Percentiles rank a stretch among this genome's conserved stretches.
phyloP scores from a whole-genome alignment of 2,797 vertebrate genomes.

The Amniataba percoides region DNA sequence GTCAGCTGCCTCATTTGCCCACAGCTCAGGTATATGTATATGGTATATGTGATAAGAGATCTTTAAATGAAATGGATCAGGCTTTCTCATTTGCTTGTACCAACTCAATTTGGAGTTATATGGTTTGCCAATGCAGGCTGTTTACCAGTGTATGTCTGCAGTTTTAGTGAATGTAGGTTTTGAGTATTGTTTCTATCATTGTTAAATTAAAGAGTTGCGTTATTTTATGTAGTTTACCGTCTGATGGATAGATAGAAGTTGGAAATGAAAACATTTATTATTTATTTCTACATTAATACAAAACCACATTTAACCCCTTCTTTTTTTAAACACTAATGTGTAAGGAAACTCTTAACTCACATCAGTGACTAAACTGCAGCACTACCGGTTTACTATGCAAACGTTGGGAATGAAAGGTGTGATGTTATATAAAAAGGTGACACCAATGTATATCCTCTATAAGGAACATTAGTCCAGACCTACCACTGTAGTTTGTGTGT shows the following conservation, averaged over 20 bases:
- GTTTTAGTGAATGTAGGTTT: too few relatives aligned
- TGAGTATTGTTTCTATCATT: background rate
- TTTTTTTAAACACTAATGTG: too few relatives aligned
- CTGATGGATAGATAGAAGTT: background rate
- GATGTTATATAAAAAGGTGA: background rate
- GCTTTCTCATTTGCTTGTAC: background rate
- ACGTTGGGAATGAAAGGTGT: background rate
- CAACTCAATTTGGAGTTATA: background rate
- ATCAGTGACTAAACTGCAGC: too few relatives aligned
- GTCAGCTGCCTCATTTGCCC: slow-evolving; percentile 46
- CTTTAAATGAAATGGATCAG: background rate
- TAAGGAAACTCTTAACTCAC: too few relatives aligned
- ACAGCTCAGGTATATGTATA: too few relatives aligned
- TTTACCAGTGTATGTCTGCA: background rate
- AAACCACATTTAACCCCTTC: too few relatives aligned
- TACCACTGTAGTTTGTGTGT: background rate
- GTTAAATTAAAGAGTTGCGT: background rate
- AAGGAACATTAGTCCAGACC: background rate
- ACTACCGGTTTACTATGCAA: too few relatives aligned
- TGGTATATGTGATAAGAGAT: too few relatives aligned
- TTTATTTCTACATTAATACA: too few relatives aligned
- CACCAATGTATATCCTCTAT: background rate
- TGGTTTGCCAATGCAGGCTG: background rate
- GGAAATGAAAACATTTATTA: background rate
- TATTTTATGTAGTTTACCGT: too few relatives aligned